Percentiles rank a stretch among this genome's conserved stretches.
Evolutionary conservation across 2,888 invertebrate genomes (phyloP).

Genomic region (Zeuzera pyrina): DNA sequence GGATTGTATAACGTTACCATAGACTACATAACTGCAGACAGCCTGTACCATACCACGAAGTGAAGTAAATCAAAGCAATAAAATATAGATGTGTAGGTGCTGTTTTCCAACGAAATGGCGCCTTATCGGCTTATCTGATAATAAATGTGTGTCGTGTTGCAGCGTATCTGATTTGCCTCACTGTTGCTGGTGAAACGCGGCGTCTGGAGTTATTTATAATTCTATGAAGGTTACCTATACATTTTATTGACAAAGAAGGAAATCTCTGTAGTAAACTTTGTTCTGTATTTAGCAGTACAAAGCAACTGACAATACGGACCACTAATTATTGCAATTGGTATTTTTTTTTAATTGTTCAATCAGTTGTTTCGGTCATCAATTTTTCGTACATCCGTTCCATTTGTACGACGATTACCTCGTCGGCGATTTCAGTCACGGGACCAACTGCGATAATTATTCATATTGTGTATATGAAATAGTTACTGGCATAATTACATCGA

Average conservation of each 20-base stretch:
- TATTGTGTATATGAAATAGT: conserved; percentile 66
- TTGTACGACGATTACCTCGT: conserved; percentile 41
- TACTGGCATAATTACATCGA: conserved; percentile 53
- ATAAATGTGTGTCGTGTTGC: too few relatives aligned
- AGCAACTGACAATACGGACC: neutral
- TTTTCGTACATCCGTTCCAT: conserved; percentile 36
- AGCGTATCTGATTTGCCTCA: too few relatives aligned
- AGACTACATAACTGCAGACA: too few relatives aligned
- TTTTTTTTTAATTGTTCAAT: conserved; percentile 3
- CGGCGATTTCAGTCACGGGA: conserved; percentile 55
- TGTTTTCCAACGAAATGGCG: too few relatives aligned
- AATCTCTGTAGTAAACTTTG: neutral
- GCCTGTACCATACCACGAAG: too few relatives aligned
- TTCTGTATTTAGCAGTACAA: neutral
- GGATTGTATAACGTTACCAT: too few relatives aligned
- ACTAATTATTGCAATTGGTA: neutral
- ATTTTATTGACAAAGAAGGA: neutral
- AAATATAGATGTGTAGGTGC: too few relatives aligned
- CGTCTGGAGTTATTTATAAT: neutral
- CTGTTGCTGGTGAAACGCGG: neutral
- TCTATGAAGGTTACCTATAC: neutral
- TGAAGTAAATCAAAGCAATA: too few relatives aligned
- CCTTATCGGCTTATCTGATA: too few relatives aligned
- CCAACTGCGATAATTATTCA: conserved; percentile 56
- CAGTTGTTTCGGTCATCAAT: conserved; percentile 26